Evolutionary conservation across 92 coral and sea anemone species (phyloP), one percentile per base, ranked within the genome.

Genomic region (Epizoanthus illoricatus): DNA sequence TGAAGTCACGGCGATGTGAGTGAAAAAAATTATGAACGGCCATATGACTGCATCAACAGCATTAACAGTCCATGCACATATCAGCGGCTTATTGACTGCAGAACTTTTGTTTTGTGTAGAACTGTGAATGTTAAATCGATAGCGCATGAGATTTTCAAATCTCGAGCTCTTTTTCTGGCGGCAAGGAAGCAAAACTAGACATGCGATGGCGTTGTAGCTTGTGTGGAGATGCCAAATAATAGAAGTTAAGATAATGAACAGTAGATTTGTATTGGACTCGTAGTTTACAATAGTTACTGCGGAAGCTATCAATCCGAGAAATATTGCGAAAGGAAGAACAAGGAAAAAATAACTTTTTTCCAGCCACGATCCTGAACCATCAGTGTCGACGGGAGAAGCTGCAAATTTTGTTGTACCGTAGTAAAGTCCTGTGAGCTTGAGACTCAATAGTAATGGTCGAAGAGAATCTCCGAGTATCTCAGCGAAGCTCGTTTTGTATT

Each of bases 271-370:
- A 4, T 20, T 56, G 33, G 39, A 75, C 0, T 36, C 69, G 69
- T 60, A 7, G 19, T 75, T 9, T 10, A 23, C 55, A n/a, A 41
- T 18, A 19, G 55, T 5, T 59, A 75, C 10, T 18, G 61, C 17
- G 2, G 21, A 2, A 5, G 49, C 36, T 40, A 75, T 39, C 5
- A 75, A n/a, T n/a, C 56, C 18, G 19, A 33, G 41, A 33, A 55
- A 60, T 15, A 39, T 5, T 69, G 5, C 11, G 55, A 75, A 19
- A 18, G 19, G 5, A 7, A 59, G 56, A 2, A 59, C 68, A 75
- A 75, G 54, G 12, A 59, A 75, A 8, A 69, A 75, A 68, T 75
- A 75, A 2, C 39, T 13, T 40, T 75, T 75, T 58, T 75, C 81
- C n/a, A 36, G 60, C 40, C 6, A 58, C 2, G 19, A 3, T 4